Evolutionary conservation across 2,113 vertebrate genomes (phyloP).

Genomic region (Ammospiza nelsoni): DNA sequence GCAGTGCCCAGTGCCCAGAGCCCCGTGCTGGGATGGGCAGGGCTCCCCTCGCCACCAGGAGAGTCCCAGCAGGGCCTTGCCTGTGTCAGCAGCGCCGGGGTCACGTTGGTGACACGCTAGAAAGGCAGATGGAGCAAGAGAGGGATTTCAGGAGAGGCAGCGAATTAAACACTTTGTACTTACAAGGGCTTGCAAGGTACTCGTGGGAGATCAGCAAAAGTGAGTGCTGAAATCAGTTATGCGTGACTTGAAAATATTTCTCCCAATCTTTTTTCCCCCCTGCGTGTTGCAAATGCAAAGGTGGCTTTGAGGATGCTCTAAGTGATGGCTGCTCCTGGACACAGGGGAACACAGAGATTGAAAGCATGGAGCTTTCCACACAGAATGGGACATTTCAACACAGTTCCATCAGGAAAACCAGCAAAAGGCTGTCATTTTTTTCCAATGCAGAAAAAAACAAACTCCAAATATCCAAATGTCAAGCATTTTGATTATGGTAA

Average conservation of each 20-base stretch:
- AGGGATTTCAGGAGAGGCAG: not conserved
- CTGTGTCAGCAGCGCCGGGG: not conserved
- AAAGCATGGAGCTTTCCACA: not conserved
- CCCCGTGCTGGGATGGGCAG: not conserved
- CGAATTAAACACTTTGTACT: not conserved
- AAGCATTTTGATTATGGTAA: not conserved
- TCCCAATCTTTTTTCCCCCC: not conserved
- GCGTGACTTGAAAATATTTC: not conserved
- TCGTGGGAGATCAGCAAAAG: not conserved
- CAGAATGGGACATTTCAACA: not conserved
- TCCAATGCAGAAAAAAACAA: not conserved
- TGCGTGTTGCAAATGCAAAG: not conserved
- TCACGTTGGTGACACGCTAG: accelerated
- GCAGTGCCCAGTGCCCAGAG: not conserved
- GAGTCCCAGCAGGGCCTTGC: accelerated
- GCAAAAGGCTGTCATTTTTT: not conserved
- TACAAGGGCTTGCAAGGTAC: not conserved
- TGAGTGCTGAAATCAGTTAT: not conserved
- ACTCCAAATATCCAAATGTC: not conserved
- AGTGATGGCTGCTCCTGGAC: not conserved
- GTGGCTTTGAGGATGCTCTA: not conserved
- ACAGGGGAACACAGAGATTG: not conserved
- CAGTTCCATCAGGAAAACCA: not conserved
- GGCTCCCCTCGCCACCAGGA: not conserved
- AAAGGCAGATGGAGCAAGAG: not conserved